Conservation (phyloP, 2,888 invertebrate genomes). For the Ochropleura plecta region DNA sequence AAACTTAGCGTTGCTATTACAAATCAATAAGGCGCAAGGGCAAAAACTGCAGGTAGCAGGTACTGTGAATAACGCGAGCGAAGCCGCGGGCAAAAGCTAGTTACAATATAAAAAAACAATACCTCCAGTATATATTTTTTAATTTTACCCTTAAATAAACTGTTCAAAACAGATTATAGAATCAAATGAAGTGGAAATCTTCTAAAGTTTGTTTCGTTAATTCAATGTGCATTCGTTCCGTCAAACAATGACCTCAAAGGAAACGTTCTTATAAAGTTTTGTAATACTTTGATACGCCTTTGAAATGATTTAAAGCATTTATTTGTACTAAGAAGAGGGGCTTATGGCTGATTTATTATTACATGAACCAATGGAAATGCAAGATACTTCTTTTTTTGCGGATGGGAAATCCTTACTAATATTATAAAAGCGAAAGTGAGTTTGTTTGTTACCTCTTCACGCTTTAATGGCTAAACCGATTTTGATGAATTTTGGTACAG, state of each 20-base stretch:
- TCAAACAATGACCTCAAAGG: conserved; percentile 74
- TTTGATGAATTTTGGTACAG: too few species aligned
- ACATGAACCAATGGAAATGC: not conserved
- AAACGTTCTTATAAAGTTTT: conserved; percentile 25
- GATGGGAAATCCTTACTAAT: too few species aligned
- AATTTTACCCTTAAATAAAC: not conserved
- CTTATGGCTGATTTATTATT: not conserved
- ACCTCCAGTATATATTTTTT: not conserved
- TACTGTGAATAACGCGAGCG: too few species aligned
- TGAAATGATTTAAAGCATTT: not conserved
- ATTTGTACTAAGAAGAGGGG: not conserved
- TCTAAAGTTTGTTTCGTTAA: conserved; percentile 70
- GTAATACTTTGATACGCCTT: not conserved
- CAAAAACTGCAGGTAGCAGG: too few species aligned
- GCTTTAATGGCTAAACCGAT: too few species aligned
- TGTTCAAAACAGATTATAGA: conserved; percentile 20
- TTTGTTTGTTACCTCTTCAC: too few species aligned
- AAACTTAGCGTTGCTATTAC: too few species aligned
- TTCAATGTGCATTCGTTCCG: conserved; percentile 76
- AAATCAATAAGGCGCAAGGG: too few species aligned
- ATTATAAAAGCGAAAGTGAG: too few species aligned
- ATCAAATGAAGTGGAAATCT: conserved; percentile 39
- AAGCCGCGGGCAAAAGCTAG: too few species aligned
- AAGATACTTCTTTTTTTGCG: too few species aligned
- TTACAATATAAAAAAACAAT: not conserved